Base-by-base conservation (phyloP, 2,888 invertebrate genomes). In the Rhodophaea formosa region DNA sequence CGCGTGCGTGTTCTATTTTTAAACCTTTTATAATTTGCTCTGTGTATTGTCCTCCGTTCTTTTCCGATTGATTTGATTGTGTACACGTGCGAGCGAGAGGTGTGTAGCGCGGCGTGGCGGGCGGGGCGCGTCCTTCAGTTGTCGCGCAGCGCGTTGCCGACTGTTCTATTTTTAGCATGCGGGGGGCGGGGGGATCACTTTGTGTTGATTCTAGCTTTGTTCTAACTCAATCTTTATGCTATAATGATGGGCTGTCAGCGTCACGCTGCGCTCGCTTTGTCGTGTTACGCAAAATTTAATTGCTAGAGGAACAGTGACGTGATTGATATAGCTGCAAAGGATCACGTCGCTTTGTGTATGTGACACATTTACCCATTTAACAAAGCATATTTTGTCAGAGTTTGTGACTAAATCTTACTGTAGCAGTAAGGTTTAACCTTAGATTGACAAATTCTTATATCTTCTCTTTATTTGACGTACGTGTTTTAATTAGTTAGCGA, bases 1-100 rank as follows among this genome's bases (percentile, higher is more conserved):
- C 82, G 81, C 84, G 81, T 86, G 84, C 79, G 77, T 71, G 74
- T 70, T 80, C 84, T 88, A 88, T 86, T 85, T 88, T 78, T 80
- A 80, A 75, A 74, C 65, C 64, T 74, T 70, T 56, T 75, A 79
- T 82, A 79, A 82, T 80, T 80, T 71, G 77, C 70, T 68, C 8
- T 32, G 66, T 75, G 70, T 72, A 71, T 73, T 70, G 67, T 75
- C 63, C 59, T 56, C 58, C 60, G 59, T 80, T 79, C 74, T 71
- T 74, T 65, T 66, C 72, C 35, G 63, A 30, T 65, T 49, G 14
- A 17, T 30, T 45, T 39, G 52, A 32, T 59, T 39, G 55, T 10
- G 45, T 29, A 58, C 45, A 57, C 8, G 75, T 62, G 73, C 53
- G 78, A 75, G 69, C 32, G 78, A 69, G 76, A 75, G 52, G 66